phyloP scores from a whole-genome alignment of 2,888 invertebrate species.

The Conus canariensis region DNA sequence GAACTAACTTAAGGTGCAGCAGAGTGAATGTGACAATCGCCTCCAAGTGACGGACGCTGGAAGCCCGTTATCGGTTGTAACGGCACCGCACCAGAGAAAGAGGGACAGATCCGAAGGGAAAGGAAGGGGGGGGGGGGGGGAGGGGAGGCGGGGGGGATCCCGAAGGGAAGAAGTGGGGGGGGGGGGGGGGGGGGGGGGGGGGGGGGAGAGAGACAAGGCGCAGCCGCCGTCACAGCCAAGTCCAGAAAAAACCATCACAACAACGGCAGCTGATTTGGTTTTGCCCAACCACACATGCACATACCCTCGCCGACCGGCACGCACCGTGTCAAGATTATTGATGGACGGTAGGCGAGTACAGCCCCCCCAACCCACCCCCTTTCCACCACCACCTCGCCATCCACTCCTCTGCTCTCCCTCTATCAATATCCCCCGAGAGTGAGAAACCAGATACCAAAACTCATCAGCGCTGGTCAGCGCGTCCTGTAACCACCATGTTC shows the following conservation, averaged over 20 bases:
- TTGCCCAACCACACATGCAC: constrained; percentile 21
- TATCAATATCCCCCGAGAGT: neutral
- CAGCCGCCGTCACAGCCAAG: neutral
- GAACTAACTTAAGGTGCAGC: too few relatives aligned
- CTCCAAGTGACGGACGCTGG: neutral
- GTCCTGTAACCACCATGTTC: neutral
- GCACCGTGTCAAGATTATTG: constrained; percentile 28
- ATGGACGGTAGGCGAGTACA: neutral
- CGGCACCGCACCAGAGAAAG: too few relatives aligned
- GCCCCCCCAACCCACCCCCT: neutral
- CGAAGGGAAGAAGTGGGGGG: neutral
- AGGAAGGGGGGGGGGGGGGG: too few relatives aligned
- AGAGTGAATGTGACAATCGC: neutral
- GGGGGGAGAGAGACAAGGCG: neutral
- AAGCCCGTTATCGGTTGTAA: too few relatives aligned
- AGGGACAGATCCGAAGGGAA: too few relatives aligned
- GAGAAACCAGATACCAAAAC: neutral
- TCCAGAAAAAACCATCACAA: neutral
- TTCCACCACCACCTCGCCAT: too few relatives aligned
- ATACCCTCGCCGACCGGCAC: neutral
- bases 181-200: neutral
- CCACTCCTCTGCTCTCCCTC: neutral
- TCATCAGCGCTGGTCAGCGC: neutral
- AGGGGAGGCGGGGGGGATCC: neutral
- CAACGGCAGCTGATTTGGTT: constrained; percentile 9